These are phyloP conservation scores for Paramormyrops hopkinsi DNA, from an alignment of 2,797 vertebrate species.

Conservation along the genomic window DNA sequence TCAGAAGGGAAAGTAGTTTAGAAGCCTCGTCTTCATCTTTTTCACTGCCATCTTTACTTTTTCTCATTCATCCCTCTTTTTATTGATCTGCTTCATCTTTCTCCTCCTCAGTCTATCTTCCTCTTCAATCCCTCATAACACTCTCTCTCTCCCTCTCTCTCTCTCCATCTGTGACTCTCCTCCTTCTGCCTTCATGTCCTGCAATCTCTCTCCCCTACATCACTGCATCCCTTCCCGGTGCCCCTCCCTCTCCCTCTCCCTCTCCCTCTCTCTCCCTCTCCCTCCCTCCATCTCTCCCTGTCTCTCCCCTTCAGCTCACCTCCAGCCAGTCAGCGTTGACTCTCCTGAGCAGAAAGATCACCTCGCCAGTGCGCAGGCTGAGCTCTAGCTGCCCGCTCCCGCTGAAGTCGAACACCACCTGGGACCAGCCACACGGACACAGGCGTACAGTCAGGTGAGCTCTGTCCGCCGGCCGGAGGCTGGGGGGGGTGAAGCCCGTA, in stretches of 20 bases:
- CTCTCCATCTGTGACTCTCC: not conserved
- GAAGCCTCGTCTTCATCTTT: not conserved
- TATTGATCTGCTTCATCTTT: not conserved
- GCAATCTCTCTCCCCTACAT: constrained; percentile 22
- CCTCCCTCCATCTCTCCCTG: constrained; percentile 17
- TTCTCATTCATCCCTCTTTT: not conserved
- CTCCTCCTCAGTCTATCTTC: constrained; percentile 1
- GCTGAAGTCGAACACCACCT: constrained; percentile 89
- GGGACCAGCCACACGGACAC: constrained; percentile 36
- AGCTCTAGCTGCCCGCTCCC: constrained; percentile 77
- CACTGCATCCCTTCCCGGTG: not conserved
- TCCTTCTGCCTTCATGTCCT: constrained; percentile 12
- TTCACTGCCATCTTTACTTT: constrained; percentile 2
- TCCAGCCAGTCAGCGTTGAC: constrained; percentile 93
- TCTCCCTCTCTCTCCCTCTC: constrained; percentile 7
- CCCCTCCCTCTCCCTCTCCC: constrained; percentile 14
- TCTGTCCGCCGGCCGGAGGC: not conserved
- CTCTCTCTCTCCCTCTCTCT: not conserved
- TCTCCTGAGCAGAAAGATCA: constrained; percentile 87
- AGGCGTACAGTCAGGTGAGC: constrained; percentile 22
- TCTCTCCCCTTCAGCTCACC: constrained; percentile 59
- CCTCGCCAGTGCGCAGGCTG: constrained; percentile 79
- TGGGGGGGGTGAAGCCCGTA: not conserved
- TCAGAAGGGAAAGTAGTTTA: not conserved
- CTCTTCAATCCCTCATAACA: not conserved